phyloP scores from a whole-genome alignment of 2,888 invertebrate species.

The Ganaspis brasiliensis region DNA sequence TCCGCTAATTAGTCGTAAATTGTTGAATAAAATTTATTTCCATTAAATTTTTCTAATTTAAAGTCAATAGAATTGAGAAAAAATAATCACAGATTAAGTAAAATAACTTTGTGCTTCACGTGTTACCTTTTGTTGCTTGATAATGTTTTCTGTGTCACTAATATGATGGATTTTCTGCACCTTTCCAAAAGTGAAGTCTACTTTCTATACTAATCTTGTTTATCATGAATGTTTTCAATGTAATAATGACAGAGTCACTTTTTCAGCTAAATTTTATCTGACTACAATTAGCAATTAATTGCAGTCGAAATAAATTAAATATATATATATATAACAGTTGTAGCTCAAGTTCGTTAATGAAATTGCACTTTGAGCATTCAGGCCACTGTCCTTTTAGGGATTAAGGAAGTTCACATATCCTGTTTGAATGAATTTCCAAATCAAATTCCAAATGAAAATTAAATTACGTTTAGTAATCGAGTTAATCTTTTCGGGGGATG shows the following conservation, averaged over 20 bases:
- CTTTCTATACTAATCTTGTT: conserved; percentile 27
- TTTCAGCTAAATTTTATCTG: background rate
- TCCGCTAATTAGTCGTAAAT: too few species aligned
- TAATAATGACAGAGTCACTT: too few species aligned
- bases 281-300: background rate
- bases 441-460: conserved; percentile 18
- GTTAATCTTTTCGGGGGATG: conserved; percentile 2
- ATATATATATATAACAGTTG: background rate
- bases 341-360: background rate
- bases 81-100: background rate
- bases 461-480: conserved; percentile 11
- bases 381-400: background rate
- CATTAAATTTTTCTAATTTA: background rate
- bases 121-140: conserved; percentile 12
- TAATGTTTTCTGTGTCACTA: background rate
- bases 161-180: conserved; percentile 3
- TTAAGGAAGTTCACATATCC: background rate
- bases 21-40: background rate
- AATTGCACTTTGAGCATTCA: background rate
- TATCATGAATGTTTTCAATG: too few species aligned
- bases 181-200: background rate
- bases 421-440: conserved; percentile 9
- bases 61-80: too few species aligned
- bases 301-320: background rate
- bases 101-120: conserved; percentile 4